These are phyloP conservation scores for Microctonus hyperodae DNA, from an alignment of 2,888 invertebrate species.

Conservation along the genomic window DNA sequence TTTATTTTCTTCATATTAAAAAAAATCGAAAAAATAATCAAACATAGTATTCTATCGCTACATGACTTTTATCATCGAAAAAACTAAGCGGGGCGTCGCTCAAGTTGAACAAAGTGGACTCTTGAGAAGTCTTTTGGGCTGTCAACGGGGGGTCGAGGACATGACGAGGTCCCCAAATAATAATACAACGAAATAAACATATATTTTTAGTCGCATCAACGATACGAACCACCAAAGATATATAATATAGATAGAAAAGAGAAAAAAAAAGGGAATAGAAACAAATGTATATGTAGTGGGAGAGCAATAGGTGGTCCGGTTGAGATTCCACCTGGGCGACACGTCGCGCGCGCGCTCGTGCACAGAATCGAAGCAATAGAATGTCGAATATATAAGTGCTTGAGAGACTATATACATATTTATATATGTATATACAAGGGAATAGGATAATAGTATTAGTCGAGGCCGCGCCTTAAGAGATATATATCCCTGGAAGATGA, in stretches of 20 bases:
- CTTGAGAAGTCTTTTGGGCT: background rate
- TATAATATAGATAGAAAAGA: background rate
- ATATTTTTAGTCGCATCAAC: conserved; percentile 8
- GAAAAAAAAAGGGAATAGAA: background rate
- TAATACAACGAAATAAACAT: conserved; percentile 22
- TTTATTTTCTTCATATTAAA: background rate
- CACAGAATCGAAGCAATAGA: conserved; percentile 24
- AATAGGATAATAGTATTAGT: conserved; percentile 25
- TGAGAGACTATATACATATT: background rate
- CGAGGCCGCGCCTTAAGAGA: conserved; percentile 34
- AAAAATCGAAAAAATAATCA: background rate
- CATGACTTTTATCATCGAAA: conserved; percentile 26
- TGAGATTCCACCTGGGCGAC: conserved; percentile 33
- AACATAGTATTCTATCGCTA: conserved; percentile 23
- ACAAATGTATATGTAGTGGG: background rate
- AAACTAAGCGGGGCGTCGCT: conserved; percentile 22
- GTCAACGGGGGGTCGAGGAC: conserved; percentile 35
- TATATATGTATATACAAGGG: background rate
- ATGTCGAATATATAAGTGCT: conserved; percentile 9
- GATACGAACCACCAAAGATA: background rate
- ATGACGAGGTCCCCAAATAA: conserved; percentile 29
- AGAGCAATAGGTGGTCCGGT: conserved; percentile 9
- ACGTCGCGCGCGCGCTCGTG: conserved; percentile 26
- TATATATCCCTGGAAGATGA: conserved; percentile 42
- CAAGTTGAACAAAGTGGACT: conserved; percentile 5